Base-by-base conservation (phyloP, 2,888 invertebrate genomes). In the Cheilosia scutellata region DNA sequence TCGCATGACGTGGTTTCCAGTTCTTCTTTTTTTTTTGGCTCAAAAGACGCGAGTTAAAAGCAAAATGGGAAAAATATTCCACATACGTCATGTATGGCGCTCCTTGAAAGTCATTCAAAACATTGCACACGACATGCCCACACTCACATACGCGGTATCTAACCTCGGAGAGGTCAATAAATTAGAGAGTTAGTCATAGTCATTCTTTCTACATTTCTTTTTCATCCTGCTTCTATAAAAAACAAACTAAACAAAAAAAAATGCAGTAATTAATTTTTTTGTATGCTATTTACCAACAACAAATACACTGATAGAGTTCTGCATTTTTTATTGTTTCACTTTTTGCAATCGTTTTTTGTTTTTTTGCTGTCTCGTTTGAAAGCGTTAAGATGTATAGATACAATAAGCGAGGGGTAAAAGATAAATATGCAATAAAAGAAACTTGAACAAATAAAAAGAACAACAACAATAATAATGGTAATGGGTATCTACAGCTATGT, bases 61-160 rank as follows among this genome's bases (percentile, higher is more conserved):
- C 11, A 37, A 29, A 0, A 53, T 5, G 31, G 31, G 27, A 3
- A 55, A 37, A 70, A 62, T 55, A 71, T 78, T 70, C 77, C 77
- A 70, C 70, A 78, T 78, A 78, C 77, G 77, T 78, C 77, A 71
- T n/a, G 76, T 60, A 20, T 58, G 33, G 60, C 77, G 68, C 51
- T 60, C 77, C 60, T 40, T n/a, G 13, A 40, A 42, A 53, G n/a
- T 27, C 51, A 29, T 65, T 47, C 29, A 47, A 31, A 47, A 58
- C 53, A 49, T 31, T 51, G 57, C 66, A 62, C 72, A 44, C 44
- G 44, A 58, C 29, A 42, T 65, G 33, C 29, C 0, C n/a, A 4
- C 16, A 44, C 16, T 0, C n/a, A 37, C 37, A 11, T 11, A 37
- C 9, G 3, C 37, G 13, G 44, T 47, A 49, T 60, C 60, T 49